phyloP scores from a whole-genome alignment of 2,113 vertebrate genomes.

The Tapirus terrestris region DNA sequence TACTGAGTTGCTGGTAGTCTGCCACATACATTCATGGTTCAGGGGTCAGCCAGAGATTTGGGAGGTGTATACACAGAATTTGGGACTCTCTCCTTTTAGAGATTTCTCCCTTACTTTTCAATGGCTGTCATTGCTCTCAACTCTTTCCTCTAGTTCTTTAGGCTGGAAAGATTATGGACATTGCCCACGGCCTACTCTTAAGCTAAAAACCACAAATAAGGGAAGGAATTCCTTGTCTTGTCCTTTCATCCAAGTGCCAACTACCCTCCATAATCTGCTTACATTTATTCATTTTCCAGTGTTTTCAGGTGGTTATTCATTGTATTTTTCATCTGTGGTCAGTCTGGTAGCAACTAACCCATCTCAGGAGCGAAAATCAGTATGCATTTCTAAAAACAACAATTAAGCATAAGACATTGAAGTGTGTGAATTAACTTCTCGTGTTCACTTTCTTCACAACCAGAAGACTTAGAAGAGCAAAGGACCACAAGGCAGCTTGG shows the following conservation, averaged over 20 bases:
- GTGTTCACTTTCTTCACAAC: not conserved
- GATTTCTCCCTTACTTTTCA: not conserved
- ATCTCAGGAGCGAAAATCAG: not conserved
- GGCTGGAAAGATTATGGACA: not conserved
- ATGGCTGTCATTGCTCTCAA: not conserved
- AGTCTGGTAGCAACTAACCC: not conserved
- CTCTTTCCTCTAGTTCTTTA: not conserved
- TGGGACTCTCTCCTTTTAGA: not conserved
- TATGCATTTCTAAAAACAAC: not conserved
- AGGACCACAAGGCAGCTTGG: not conserved
- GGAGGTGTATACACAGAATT: not conserved
- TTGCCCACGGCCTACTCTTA: not conserved
- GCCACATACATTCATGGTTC: not conserved
- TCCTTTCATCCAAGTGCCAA: not conserved
- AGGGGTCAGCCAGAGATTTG: not conserved
- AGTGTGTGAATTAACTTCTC: not conserved
- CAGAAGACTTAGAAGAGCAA: not conserved
- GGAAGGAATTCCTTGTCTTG: not conserved
- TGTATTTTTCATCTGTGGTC: not conserved
- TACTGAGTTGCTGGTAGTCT: not conserved
- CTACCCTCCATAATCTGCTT: not conserved
- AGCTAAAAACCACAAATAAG: not conserved
- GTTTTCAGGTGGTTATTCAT: not conserved
- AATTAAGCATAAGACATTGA: constrained; percentile 13
- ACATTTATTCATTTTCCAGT: not conserved